Percentiles rank a stretch among this genome's conserved stretches.
These are phyloP conservation scores for Reticulitermes lucifugus DNA, from an alignment of 2,888 invertebrate genomes.

Conservation along the genomic window DNA sequence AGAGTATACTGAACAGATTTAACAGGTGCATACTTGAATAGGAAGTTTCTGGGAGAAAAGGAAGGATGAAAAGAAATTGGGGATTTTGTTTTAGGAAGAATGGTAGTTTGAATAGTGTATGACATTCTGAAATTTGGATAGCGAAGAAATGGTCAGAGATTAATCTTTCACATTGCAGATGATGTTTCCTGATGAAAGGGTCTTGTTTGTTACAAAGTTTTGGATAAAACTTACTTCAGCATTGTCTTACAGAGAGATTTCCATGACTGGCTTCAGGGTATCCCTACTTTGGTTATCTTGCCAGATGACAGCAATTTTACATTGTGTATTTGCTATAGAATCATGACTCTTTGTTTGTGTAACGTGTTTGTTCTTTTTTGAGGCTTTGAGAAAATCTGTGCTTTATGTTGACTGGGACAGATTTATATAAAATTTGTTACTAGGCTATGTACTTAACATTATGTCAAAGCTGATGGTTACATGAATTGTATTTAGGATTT, in stretches of 20 bases:
- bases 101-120: too few relatives aligned
- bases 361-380: slow-evolving; percentile 8
- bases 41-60: too few relatives aligned
- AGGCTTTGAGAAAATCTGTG: background rate
- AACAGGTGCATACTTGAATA: too few relatives aligned
- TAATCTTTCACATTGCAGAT: background rate
- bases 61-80: too few relatives aligned
- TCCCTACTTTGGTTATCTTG: slow-evolving; percentile 1
- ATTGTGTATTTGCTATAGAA: slow-evolving; percentile 7
- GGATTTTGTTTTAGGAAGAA: too few relatives aligned
- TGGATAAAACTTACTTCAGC: background rate
- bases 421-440: slow-evolving; percentile 11
- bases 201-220: background rate
- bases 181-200: background rate
- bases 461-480: background rate
- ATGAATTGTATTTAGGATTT: background rate
- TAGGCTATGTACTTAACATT: background rate
- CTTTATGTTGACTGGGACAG: slow-evolving; percentile 5
- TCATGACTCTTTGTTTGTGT: background rate
- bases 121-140: too few relatives aligned
- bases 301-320: background rate
- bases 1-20: too few relatives aligned
- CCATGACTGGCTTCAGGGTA: slow-evolving; percentile 26
- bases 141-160: background rate
- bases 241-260: slow-evolving; percentile 28